Percentiles rank a stretch among this genome's conserved stretches.
These are phyloP conservation scores for Pelecanus crispus DNA, from an alignment of 2,113 vertebrate genomes.

Conservation along the genomic window DNA sequence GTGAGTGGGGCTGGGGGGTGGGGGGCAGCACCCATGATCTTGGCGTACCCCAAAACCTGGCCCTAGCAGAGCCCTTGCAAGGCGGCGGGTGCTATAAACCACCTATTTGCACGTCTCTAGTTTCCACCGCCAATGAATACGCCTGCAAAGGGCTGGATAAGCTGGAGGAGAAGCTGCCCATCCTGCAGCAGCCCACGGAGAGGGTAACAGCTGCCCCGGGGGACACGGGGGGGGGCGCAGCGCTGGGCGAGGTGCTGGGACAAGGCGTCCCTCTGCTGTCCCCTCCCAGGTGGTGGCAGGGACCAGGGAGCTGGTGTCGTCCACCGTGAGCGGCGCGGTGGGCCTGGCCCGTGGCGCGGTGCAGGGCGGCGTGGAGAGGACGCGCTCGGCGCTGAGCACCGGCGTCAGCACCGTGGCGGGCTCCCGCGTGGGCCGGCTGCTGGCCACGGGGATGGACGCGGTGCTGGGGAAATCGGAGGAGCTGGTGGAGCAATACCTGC, in stretches of 20 bases:
- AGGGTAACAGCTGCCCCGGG: constrained; percentile 64
- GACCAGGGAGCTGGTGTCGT: constrained; percentile 74
- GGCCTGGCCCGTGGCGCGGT: constrained; percentile 61
- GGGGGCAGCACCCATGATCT: background rate
- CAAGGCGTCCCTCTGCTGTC: rapidly evolving
- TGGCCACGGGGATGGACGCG: constrained; percentile 74
- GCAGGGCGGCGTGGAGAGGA: constrained; percentile 75
- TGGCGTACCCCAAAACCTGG: background rate
- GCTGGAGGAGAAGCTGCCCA: constrained; percentile 81
- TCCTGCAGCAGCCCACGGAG: constrained; percentile 85
- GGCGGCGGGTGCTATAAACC: background rate
- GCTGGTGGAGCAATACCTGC: constrained; percentile 84
- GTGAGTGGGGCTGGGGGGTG: constrained; percentile 63
- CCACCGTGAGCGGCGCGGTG: constrained; percentile 62
- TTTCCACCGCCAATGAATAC: constrained; percentile 75
- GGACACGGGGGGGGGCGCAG: rapidly evolving
- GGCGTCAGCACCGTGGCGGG: constrained; percentile 70
- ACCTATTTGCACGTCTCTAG: constrained; percentile 21
- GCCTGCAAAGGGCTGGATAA: constrained; percentile 82
- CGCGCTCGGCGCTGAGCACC: constrained; percentile 71
- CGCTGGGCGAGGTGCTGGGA: rapidly evolving
- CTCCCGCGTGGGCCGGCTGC: constrained; percentile 76
- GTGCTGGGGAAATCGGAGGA: constrained; percentile 79
- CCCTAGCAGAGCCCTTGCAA: background rate
- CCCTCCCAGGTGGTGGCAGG: constrained; percentile 78